phyloP scores from a whole-genome alignment of 2,797 vertebrate species.

The Eidolon dupreanum region DNA sequence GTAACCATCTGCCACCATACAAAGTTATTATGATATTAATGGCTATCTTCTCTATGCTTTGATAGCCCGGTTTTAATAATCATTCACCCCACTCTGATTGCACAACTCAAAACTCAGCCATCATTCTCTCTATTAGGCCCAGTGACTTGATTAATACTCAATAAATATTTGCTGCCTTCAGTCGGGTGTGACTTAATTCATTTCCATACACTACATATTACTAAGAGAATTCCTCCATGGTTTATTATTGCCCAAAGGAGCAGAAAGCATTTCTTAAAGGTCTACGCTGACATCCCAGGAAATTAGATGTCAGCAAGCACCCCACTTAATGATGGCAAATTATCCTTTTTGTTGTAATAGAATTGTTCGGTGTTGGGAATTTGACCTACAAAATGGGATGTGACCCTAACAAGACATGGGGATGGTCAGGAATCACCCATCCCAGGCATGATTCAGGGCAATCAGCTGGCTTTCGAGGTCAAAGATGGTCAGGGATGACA shows the following conservation, averaged over 20 bases:
- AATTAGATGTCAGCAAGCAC: background rate
- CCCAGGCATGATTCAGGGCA: background rate
- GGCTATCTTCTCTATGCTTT: background rate
- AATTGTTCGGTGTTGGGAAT: background rate
- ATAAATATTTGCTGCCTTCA: background rate
- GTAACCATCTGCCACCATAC: background rate
- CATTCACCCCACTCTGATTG: background rate
- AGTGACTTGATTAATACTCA: background rate
- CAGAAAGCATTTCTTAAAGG: background rate
- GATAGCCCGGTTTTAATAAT: background rate
- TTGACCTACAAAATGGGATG: background rate
- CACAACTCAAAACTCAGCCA: background rate
- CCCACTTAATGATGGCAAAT: background rate
- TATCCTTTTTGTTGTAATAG: background rate
- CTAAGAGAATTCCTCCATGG: background rate
- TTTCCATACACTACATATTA: background rate
- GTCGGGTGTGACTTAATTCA: background rate
- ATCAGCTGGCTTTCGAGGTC: background rate
- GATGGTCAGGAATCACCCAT: background rate
- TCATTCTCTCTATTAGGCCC: background rate
- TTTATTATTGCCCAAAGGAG: background rate
- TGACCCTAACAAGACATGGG: background rate
- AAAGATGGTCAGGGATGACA: background rate
- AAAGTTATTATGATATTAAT: background rate
- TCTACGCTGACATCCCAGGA: background rate